phyloP scores from a whole-genome alignment of 2,113 vertebrate species.

The Nyctibius bracteatus region DNA sequence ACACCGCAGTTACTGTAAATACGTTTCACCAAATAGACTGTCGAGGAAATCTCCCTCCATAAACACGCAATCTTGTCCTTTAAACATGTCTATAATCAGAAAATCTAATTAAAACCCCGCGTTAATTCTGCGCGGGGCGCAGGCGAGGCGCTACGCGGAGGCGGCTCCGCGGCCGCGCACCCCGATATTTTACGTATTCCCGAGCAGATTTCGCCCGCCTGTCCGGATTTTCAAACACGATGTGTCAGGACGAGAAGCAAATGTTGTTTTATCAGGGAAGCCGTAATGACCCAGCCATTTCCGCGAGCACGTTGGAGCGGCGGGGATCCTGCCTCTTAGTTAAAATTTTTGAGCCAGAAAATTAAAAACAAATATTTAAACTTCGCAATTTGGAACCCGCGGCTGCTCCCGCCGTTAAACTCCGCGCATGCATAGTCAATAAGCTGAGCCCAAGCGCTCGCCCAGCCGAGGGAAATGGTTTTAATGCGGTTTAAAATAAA shows the following conservation, averaged over 20 bases:
- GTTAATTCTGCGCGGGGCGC: not conserved
- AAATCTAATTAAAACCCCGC: constrained; percentile 32
- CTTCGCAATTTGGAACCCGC: constrained; percentile 58
- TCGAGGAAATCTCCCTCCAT: not conserved
- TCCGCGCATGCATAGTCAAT: constrained; percentile 55
- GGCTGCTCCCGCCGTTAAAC: constrained; percentile 44
- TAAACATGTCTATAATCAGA: not conserved
- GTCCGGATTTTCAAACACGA: not conserved
- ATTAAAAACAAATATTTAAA: constrained; percentile 84
- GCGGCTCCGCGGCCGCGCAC: not conserved
- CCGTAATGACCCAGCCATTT: constrained; percentile 42
- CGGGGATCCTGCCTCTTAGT: constrained; percentile 57
- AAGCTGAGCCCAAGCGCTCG: not conserved
- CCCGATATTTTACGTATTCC: not conserved
- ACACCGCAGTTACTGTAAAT: not conserved
- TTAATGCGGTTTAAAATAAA: constrained; percentile 2
- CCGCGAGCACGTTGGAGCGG: constrained; percentile 50
- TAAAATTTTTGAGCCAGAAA: constrained; percentile 76
- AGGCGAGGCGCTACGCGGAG: not conserved
- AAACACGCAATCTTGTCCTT: constrained; percentile 23
- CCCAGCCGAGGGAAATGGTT: not conserved
- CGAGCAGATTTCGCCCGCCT: not conserved
- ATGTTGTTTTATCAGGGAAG: constrained; percentile 46
- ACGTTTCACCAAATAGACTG: constrained; percentile 3
- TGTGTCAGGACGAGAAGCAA: not conserved